Conservation (phyloP, 2,113 vertebrate genomes). For the Loxodonta africana region DNA sequence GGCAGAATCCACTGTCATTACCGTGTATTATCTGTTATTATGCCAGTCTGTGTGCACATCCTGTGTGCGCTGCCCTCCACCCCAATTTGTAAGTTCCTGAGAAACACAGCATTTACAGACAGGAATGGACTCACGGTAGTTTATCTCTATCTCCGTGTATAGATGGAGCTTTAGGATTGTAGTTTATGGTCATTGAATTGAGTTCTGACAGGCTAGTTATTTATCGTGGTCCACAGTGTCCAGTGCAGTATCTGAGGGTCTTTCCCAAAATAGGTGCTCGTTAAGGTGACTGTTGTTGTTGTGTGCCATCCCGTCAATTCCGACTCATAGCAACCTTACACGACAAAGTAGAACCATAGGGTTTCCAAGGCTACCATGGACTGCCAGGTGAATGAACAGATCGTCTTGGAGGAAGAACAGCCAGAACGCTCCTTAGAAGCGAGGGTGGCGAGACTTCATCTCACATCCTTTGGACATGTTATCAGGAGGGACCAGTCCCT, state of each 20-base stretch:
- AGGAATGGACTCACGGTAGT: neutral
- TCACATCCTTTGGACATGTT: too few species aligned
- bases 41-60: neutral
- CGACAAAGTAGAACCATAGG: neutral
- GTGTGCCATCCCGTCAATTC: neutral
- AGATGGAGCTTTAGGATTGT: neutral
- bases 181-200: constrained; percentile 22
- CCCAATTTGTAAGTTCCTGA: neutral
- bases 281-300: neutral
- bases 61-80: neutral
- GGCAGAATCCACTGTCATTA: neutral
- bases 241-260: neutral
- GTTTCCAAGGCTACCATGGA: neutral
- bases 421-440: too few species aligned
- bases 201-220: neutral
- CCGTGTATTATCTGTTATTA: neutral
- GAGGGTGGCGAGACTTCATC: too few species aligned
- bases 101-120: neutral
- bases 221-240: neutral
- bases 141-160: neutral
- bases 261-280: neutral
- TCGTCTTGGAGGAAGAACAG: too few species aligned
- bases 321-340: neutral
- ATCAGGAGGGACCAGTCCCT: too few species aligned
- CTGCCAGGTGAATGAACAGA: too few species aligned